phyloP scores from a whole-genome alignment of 1,140 invertebrate species.

The Chironomus striatipennis region DNA sequence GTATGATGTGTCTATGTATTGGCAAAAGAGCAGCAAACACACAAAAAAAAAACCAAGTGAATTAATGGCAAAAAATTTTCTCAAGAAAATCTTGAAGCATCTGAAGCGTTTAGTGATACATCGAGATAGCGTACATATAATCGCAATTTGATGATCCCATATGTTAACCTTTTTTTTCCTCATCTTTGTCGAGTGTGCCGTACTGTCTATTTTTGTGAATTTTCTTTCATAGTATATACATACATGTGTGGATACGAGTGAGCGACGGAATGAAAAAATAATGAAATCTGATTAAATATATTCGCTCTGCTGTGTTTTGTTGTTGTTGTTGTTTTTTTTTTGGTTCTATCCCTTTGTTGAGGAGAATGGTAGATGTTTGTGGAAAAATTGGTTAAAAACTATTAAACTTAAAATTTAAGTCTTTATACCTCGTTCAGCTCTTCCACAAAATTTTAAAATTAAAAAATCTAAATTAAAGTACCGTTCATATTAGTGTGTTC shows the following conservation, averaged over 20 bases:
- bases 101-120: conserved; percentile 21
- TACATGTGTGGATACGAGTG: neutral
- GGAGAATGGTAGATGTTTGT: no score
- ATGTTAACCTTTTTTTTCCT: conserved; percentile 20
- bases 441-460: no score
- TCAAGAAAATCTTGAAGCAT: neutral
- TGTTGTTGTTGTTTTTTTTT: no score
- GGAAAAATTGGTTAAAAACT: no score
- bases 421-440: no score
- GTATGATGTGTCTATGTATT: no score
- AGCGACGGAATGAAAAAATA: conserved; percentile 19
- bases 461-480: no score
- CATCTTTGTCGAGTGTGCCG: neutral
- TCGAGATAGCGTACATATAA: conserved; percentile 16
- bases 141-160: conserved; percentile 23
- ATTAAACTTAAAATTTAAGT: no score
- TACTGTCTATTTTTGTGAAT: neutral
- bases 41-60: neutral
- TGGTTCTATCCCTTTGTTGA: no score
- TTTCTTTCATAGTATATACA: no score
- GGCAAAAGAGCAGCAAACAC: neutral
- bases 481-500: no score
- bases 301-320: neutral
- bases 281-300: conserved; percentile 23
- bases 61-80: neutral